Conservation (phyloP, 2,797 vertebrate species). For the Acanthornis magna region DNA sequence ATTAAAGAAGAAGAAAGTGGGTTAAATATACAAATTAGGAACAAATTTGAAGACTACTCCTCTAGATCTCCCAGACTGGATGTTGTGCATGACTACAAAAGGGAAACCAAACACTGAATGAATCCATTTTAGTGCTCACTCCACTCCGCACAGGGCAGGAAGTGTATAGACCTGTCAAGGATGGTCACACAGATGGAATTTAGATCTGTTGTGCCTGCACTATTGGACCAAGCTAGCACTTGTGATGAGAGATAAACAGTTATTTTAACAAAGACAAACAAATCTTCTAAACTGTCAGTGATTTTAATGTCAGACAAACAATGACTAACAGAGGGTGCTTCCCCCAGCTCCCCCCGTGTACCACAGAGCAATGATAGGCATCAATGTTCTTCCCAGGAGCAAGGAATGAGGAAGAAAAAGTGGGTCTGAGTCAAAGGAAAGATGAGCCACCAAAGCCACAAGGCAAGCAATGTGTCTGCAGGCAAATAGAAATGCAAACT, state of each 20-base stretch:
- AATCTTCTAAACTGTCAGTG: neutral
- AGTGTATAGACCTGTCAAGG: neutral
- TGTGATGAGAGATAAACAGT: constrained; percentile 26
- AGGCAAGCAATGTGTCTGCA: neutral
- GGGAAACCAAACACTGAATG: neutral
- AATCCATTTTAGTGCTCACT: neutral
- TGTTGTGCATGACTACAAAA: neutral
- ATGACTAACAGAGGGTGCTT: constrained; percentile 22
- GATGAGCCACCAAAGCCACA: neutral
- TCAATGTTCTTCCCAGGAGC: neutral
- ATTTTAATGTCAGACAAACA: constrained; percentile 15
- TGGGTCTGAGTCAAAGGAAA: neutral
- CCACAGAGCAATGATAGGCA: neutral
- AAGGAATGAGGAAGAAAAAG: constrained; percentile 22
- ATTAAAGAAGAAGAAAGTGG: neutral
- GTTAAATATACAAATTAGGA: neutral
- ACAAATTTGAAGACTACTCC: neutral
- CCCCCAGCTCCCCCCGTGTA: neutral
- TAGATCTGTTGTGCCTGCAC: neutral
- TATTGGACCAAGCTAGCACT: neutral
- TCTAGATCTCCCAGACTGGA: neutral
- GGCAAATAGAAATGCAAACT: neutral
- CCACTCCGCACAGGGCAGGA: neutral
- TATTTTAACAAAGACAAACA: constrained; percentile 37
- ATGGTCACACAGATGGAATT: constrained; percentile 3